These are phyloP conservation scores for Brachyhypopomus gauderio DNA, from an alignment of 2,113 vertebrate species.

Conservation along the genomic window DNA sequence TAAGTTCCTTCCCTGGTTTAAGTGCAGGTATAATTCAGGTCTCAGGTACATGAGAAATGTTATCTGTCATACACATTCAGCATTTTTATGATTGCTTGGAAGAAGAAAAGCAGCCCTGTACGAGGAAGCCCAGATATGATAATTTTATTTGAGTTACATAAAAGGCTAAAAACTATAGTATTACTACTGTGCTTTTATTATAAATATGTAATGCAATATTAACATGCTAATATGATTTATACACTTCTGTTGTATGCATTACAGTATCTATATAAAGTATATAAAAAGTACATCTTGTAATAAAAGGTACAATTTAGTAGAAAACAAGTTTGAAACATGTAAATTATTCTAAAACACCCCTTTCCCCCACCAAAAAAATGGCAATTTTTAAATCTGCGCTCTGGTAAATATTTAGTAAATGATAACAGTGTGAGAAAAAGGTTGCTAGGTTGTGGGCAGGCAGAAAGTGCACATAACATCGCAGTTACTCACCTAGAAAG, in stretches of 20 bases:
- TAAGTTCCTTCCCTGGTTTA: background rate
- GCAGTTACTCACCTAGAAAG: background rate
- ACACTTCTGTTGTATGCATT: background rate
- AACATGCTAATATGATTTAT: no score
- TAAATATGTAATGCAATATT: no score
- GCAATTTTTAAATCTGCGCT: constrained; percentile 4
- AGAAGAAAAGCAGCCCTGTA: background rate
- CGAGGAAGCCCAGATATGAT: background rate
- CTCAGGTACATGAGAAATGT: background rate
- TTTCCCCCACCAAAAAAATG: no score
- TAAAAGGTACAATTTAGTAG: background rate
- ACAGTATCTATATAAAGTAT: background rate
- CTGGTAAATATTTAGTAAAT: constrained; percentile 42
- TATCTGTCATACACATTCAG: background rate
- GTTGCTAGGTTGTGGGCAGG: constrained; percentile 38
- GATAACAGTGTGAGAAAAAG: constrained; percentile 22
- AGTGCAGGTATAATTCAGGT: constrained; percentile 11
- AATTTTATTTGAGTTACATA: background rate
- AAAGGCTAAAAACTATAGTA: background rate
- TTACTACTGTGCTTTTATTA: no score
- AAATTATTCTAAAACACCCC: no score
- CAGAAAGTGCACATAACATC: constrained; percentile 10
- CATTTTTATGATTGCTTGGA: background rate
- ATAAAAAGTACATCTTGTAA: background rate
- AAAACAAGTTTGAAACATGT: background rate